Conservation (phyloP, 2,113 vertebrate genomes). For the Ptychochromis oligacanthus region DNA sequence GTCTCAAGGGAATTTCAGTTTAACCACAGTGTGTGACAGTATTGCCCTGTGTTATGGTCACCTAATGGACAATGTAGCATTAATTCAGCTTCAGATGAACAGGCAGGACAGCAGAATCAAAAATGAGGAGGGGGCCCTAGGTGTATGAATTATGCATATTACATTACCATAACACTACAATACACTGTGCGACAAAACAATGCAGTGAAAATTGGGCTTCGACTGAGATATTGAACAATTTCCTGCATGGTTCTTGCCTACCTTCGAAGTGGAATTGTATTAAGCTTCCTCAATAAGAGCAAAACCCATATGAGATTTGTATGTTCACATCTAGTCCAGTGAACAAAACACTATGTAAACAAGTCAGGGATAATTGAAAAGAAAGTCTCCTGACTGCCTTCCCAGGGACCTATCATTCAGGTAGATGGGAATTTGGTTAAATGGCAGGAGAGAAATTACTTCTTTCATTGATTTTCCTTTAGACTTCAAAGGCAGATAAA, state of each 20-base stretch:
- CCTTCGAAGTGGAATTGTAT: constrained; percentile 92
- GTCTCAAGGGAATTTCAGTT: constrained; percentile 74
- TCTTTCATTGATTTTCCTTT: constrained; percentile 94
- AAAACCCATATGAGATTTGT: constrained; percentile 83
- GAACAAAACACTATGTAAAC: constrained; percentile 90
- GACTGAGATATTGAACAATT: constrained; percentile 93
- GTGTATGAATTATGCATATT: constrained; percentile 94
- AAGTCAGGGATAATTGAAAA: constrained; percentile 94
- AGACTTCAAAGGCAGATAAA: constrained; percentile 88
- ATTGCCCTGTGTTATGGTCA: constrained; percentile 79
- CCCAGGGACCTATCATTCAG: constrained; percentile 86
- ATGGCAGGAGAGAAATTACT: constrained; percentile 90
- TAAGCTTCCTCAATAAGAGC: constrained; percentile 87
- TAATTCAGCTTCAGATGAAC: constrained; percentile 89
- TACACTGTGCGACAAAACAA: constrained; percentile 80
- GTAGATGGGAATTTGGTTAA: constrained; percentile 84
- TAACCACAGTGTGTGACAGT: constrained; percentile 78
- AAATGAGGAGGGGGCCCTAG: constrained; percentile 80
- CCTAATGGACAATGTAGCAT: constrained; percentile 85
- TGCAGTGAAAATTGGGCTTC: constrained; percentile 87
- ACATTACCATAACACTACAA: constrained; percentile 84
- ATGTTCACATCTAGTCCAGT: constrained; percentile 79
- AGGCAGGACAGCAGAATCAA: constrained; percentile 85
- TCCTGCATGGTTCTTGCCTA: constrained; percentile 92
- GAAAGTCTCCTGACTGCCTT: constrained; percentile 87